Base-by-base conservation (phyloP, 1,140 invertebrate genomes). In the Odontomachus brunneus region DNA sequence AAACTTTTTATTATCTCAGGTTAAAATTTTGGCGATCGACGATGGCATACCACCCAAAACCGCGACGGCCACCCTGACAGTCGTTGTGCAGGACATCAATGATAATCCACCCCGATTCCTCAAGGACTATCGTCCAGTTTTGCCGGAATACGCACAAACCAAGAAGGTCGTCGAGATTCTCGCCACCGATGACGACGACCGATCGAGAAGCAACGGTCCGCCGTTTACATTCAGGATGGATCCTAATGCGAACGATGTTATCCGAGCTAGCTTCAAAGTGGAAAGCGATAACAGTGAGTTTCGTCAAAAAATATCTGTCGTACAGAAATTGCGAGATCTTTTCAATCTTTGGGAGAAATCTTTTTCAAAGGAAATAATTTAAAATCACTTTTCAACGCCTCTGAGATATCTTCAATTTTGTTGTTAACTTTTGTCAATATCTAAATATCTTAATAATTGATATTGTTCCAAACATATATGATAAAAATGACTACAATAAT, bases 31-130 rank as follows among this genome's bases (percentile, higher is more conserved):
- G 88, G 98, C 98, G 0, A 98, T 99, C 91, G 98, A 99, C 92
- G 98, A 99, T 93, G 98, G 98, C 24, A 96, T 97, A 19, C 98
- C 98, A 11, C 97, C 98, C 0, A 97, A 98, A 94, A 99, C 98
- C 5, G 98, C 99, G 3, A 99, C 98, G 1, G 98, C 98, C 0
- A 99, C 98, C 1, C 94, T 99, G 19, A 98, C 98, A 0, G 98
- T 99, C 0, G 98, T 98, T 82, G 98, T 99, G 0, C 97, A 97
- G 92, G 99, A 99, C 90, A 98, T 99, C 74, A 99, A 99, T 93
- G 99, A 99, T 90, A 99, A 98, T 92, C 97, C 97, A 0, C 98
- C 98, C 1, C 97, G 97, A 84, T 98, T 99, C 94, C 95, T 98
- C 1, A 97, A 98, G 91, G 97, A 99, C 90, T 99, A 99, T 92